Evolutionary conservation across 2,797 vertebrate species (phyloP).

Genomic region (Mionectes olivaceus): DNA sequence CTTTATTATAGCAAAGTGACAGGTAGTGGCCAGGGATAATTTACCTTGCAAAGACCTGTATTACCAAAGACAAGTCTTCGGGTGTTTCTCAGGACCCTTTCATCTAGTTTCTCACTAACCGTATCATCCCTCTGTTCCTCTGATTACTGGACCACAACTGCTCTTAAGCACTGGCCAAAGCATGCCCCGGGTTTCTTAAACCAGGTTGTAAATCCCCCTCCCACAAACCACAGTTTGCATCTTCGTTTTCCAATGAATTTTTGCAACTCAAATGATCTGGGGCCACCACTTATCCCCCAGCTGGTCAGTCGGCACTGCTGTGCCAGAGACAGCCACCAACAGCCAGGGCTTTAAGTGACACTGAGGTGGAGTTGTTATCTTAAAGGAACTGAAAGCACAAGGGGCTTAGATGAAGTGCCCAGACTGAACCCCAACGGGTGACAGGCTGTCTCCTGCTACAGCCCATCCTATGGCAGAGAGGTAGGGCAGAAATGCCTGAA

Average conservation of each 20-base stretch:
- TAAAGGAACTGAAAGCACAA: rapidly evolving
- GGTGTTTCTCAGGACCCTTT: rapidly evolving
- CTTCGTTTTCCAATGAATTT: neutral
- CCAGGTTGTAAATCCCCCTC: neutral
- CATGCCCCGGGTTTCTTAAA: neutral
- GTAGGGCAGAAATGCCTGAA: neutral
- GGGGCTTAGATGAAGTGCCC: neutral
- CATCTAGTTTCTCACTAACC: neutral
- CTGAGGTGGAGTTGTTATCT: neutral
- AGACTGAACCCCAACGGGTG: neutral
- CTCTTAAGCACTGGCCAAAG: neutral
- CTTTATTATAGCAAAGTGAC: neutral
- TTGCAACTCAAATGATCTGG: neutral
- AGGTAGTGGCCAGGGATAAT: neutral
- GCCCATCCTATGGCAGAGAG: neutral
- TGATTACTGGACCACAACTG: neutral
- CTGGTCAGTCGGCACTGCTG: neutral
- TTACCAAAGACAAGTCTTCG: neutral
- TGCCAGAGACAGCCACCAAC: neutral
- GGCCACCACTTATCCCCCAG: neutral
- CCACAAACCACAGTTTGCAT: rapidly evolving
- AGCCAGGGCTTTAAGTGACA: neutral
- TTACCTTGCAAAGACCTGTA: neutral
- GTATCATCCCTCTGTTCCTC: too few species aligned
- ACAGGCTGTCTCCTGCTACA: neutral